Evolutionary conservation across 2,797 vertebrate species (phyloP).

Genomic region (Periparus ater): DNA sequence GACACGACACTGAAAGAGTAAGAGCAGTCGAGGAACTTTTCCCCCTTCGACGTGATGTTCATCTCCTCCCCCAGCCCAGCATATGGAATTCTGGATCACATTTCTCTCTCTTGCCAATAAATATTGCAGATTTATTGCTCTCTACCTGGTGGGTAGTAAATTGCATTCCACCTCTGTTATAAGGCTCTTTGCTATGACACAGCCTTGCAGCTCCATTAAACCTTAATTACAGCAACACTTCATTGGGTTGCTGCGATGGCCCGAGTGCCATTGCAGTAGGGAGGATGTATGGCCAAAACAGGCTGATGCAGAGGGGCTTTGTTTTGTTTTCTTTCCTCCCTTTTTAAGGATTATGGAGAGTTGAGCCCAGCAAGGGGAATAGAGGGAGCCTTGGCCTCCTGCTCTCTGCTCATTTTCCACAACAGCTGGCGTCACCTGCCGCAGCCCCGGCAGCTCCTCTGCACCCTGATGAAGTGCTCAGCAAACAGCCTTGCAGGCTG

Average conservation of each 20-base stretch:
- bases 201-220: constrained; percentile 74
- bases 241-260: constrained; percentile 61
- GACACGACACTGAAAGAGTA: background rate
- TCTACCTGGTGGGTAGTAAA: constrained; percentile 73
- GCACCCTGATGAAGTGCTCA: background rate
- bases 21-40: background rate
- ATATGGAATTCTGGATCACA: constrained; percentile 71
- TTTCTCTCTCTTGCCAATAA: constrained; percentile 75
- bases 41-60: constrained; percentile 46
- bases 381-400: background rate
- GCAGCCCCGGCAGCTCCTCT: background rate
- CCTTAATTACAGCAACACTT: constrained; percentile 75
- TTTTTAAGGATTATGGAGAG: constrained; percentile 57
- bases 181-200: constrained; percentile 74
- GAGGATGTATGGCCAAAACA: constrained; percentile 67
- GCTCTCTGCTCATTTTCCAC: constrained; percentile 18
- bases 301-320: constrained; percentile 63
- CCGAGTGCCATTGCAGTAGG: constrained; percentile 48
- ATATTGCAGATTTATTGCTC: constrained; percentile 71
- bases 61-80: constrained; percentile 55
- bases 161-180: constrained; percentile 72
- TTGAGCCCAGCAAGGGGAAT: constrained; percentile 39
- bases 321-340: constrained; percentile 55
- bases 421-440: constrained; percentile 35
- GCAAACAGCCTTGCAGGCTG: background rate